Percentiles rank a stretch among this genome's conserved stretches.
phyloP scores from a whole-genome alignment of 2,888 invertebrate species.

The Elmis aenea region DNA sequence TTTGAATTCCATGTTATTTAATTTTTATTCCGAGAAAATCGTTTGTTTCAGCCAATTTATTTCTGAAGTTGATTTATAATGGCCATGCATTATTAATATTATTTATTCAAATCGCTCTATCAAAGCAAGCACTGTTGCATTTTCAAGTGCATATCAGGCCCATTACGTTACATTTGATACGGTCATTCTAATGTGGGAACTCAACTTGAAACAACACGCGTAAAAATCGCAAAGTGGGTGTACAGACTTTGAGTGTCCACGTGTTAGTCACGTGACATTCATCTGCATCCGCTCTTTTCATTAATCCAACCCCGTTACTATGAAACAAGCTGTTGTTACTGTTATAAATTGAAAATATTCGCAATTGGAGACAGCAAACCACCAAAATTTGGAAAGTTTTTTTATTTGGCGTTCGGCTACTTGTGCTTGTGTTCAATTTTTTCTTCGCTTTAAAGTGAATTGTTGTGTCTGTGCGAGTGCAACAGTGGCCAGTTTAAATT shows the following conservation, averaged over 20 bases:
- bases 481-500: too few relatives aligned
- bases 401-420: constrained; percentile 1
- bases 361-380: constrained; percentile 2
- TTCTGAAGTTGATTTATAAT: too few relatives aligned
- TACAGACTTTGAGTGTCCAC: constrained; percentile 28
- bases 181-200: constrained; percentile 21
- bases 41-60: too few relatives aligned
- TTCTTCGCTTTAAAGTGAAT: too few relatives aligned
- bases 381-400: constrained; percentile 11
- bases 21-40: too few relatives aligned
- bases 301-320: constrained; percentile 27
- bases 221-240: constrained; percentile 30
- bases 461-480: too few relatives aligned
- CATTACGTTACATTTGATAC: too few relatives aligned
- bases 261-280: constrained; percentile 31
- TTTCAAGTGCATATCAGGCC: constrained; percentile 11
- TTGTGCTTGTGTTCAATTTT: constrained; percentile 2
- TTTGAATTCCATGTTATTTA: too few relatives aligned
- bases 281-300: constrained; percentile 31
- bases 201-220: constrained; percentile 24
- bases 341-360: constrained; percentile 4
- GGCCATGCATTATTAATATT: too few relatives aligned
- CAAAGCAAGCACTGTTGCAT: constrained; percentile 5
- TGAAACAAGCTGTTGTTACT: constrained; percentile 10
- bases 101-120: constrained; percentile 2